Evolutionary conservation across 2,888 invertebrate genomes (phyloP).

Genomic region (Drosophila bunnanda): DNA sequence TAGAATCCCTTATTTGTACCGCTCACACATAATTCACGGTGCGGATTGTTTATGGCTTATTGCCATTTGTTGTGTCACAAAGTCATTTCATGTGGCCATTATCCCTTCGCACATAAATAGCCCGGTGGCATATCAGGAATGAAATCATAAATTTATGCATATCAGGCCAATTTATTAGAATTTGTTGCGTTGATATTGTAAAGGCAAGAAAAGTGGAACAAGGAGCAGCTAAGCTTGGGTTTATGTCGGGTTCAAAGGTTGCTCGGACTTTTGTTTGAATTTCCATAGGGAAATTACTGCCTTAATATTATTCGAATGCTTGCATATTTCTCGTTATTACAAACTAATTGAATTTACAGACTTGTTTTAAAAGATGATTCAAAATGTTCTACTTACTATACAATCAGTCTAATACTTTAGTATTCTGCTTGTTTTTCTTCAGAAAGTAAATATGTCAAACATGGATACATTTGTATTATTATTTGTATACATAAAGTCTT

Average conservation of each 20-base stretch:
- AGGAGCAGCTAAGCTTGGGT: neutral
- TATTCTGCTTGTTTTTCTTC: neutral
- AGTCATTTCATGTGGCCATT: slow-evolving; percentile 66
- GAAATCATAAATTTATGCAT: slow-evolving; percentile 57
- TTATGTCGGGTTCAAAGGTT: neutral
- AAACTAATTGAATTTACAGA: neutral
- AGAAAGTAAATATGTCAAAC: neutral
- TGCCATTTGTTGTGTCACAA: slow-evolving; percentile 75
- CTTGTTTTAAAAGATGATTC: neutral
- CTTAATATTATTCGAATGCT: neutral
- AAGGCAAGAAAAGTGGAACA: too few relatives aligned
- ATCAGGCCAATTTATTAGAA: slow-evolving; percentile 51
- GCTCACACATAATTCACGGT: slow-evolving; percentile 25
- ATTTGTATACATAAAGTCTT: neutral
- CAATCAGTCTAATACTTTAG: neutral
- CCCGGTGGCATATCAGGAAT: slow-evolving; percentile 47
- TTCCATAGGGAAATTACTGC: too few relatives aligned
- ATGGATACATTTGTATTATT: neutral
- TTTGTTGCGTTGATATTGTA: slow-evolving; percentile 31
- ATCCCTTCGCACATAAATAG: slow-evolving; percentile 63
- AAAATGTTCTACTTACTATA: neutral
- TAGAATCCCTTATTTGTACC: slow-evolving; percentile 17
- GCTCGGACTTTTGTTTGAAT: neutral
- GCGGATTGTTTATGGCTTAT: slow-evolving; percentile 64
- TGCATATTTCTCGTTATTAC: neutral